Evolutionary conservation across 2,888 invertebrate genomes (phyloP).

Genomic region (Habrosyne pyritoides): DNA sequence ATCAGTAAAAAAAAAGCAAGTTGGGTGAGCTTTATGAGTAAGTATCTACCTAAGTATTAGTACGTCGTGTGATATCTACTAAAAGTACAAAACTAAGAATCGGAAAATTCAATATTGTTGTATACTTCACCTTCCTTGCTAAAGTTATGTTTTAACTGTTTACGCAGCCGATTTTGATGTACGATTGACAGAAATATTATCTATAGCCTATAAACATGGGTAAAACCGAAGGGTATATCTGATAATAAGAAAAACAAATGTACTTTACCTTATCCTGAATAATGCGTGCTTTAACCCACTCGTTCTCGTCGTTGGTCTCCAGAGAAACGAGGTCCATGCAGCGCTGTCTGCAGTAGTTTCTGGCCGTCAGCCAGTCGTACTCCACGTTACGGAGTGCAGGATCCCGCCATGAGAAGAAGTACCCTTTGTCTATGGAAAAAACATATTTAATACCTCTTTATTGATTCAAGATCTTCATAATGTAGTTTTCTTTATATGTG

Average conservation of each 20-base stretch:
- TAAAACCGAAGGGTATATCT: too few species aligned
- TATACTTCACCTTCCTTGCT: too few species aligned
- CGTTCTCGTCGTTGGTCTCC: constrained; percentile 93
- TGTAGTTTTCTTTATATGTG: too few species aligned
- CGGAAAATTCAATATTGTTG: too few species aligned
- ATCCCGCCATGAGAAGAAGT: constrained; percentile 95
- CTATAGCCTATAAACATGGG: too few species aligned
- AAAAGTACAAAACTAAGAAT: neutral
- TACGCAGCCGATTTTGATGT: too few species aligned
- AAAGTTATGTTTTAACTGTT: too few species aligned
- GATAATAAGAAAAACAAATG: neutral
- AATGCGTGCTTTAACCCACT: constrained; percentile 92
- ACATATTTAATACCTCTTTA: too few species aligned
- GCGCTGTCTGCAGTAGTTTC: constrained; percentile 93
- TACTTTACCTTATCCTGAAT: constrained; percentile 89
- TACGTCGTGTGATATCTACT: too few species aligned
- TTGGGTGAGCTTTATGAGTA: neutral
- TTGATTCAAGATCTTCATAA: too few species aligned
- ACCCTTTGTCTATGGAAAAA: constrained; percentile 85
- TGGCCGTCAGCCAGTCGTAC: constrained; percentile 92
- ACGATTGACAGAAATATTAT: too few species aligned
- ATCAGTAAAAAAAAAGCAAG: neutral
- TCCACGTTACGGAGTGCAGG: constrained; percentile 88
- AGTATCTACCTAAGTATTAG: neutral
- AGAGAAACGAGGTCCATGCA: constrained; percentile 95